Evolutionary conservation across 2,888 invertebrate species (phyloP), one percentile per base, ranked within the genome.

Genomic region (Agonopterix subpropinquella): DNA sequence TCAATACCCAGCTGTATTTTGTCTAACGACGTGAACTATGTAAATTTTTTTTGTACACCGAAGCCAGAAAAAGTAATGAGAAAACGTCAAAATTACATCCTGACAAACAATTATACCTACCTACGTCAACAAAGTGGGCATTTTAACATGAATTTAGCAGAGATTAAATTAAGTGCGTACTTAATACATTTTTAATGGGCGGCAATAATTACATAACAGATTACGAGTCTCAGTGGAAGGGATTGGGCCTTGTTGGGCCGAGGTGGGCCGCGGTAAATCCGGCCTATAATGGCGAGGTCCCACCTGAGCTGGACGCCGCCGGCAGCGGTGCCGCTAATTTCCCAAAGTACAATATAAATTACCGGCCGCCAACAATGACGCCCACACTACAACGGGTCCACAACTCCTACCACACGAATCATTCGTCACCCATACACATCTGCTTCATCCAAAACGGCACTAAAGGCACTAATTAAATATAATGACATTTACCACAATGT

Each of bases 271-370:
- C 28, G 28, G 73, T 75, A 77, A 82, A 80, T 80, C 79, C 75
- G 73, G 65, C 64, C 62, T 70, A 71, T 80, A 82, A 83, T 79
- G 76, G 77, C 67, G 59, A 64, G 72, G 69, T 70, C 68, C 67
- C 79, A 84, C 80, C 82, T 82, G 82, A 67, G 72, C 66, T 72
- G 62, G 65, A 59, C 65, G 63, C 61, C 58, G 65, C 61, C 58
- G 65, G 62, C 64, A 52, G 64, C 53, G 62, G 61, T 61, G 59
- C 64, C 69, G 73, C 76, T 84, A 81, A 85, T 85, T 82, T 80
- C 69, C 69, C 72, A 70, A 75, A 82, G 76, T 77, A 77, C 75
- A 73, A 75, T 78, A 82, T 82, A 81, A 83, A 84, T 83, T 81
- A 84, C 77, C 62, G 64, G 56, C 65, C 59, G 67, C 70, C 82